Percentiles rank a stretch among this genome's conserved stretches.
phyloP scores from a whole-genome alignment of 2,888 invertebrate species.

The Trachelus iudaicus region DNA sequence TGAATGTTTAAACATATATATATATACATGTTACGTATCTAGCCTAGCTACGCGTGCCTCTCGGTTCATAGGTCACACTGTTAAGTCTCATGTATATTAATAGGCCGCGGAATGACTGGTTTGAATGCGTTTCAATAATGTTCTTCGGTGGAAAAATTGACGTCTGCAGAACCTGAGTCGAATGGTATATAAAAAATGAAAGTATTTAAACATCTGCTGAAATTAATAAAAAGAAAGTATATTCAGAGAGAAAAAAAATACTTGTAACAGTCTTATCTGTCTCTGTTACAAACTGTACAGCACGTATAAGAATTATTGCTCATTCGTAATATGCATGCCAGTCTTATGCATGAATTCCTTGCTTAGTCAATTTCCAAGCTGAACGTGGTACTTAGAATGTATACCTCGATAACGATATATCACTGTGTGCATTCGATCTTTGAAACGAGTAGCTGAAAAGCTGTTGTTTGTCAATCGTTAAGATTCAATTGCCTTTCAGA shows the following conservation, averaged over 20 bases:
- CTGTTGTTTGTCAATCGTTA: background rate
- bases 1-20: background rate
- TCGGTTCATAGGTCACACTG: background rate
- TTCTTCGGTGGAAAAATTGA: background rate
- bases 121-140: background rate
- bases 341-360: background rate
- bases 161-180: background rate
- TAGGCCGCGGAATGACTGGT: slow-evolving; percentile 13
- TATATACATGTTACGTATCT: background rate
- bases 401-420: background rate
- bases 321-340: background rate
- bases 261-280: background rate
- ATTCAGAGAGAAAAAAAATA: background rate
- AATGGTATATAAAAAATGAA: background rate
- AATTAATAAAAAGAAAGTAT: background rate
- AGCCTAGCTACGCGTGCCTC: background rate
- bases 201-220: background rate
- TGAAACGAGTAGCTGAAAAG: background rate
- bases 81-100: slow-evolving; percentile 27
- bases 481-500: background rate
- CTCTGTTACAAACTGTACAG: background rate
- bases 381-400: background rate
- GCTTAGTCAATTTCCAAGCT: background rate
- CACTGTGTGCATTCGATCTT: background rate
- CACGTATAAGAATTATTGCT: background rate